phyloP scores from a whole-genome alignment of 2,113 vertebrate species.

The Motacilla alba region DNA sequence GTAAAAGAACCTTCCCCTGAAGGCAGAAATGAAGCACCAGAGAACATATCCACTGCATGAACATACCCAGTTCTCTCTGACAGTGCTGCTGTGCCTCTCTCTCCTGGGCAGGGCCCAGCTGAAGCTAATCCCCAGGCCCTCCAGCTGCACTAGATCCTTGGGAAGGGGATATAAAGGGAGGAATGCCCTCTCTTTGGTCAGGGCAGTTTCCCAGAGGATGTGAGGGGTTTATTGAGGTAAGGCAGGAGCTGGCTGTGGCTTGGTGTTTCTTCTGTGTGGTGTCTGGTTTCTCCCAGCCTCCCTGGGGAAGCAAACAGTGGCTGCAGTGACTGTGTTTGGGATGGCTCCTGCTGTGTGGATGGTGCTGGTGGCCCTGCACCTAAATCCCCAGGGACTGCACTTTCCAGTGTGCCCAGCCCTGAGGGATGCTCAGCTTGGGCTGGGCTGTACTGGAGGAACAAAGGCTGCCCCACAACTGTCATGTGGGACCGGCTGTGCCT shows the following conservation, averaged over 20 bases:
- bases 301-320: not conserved
- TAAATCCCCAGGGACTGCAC: not conserved
- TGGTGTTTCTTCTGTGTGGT: not conserved
- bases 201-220: accelerated
- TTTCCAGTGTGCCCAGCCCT: not conserved
- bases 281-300: not conserved
- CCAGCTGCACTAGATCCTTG: not conserved
- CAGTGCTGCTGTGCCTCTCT: not conserved
- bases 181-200: accelerated
- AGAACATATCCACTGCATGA: not conserved
- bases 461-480: not conserved
- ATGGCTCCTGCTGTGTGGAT: not conserved
- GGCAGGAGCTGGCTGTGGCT: not conserved
- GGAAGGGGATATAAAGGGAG: not conserved
- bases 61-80: not conserved
- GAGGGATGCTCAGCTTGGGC: not conserved
- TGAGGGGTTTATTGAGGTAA: accelerated
- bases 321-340: not conserved
- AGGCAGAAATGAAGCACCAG: not conserved
- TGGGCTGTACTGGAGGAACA: not conserved
- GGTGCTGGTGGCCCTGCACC: not conserved
- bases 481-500: not conserved
- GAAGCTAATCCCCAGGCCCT: not conserved
- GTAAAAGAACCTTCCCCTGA: not conserved
- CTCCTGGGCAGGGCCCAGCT: not conserved